Evolutionary conservation across 2,888 invertebrate species (phyloP).

Genomic region (Tetragonula carbonaria): DNA sequence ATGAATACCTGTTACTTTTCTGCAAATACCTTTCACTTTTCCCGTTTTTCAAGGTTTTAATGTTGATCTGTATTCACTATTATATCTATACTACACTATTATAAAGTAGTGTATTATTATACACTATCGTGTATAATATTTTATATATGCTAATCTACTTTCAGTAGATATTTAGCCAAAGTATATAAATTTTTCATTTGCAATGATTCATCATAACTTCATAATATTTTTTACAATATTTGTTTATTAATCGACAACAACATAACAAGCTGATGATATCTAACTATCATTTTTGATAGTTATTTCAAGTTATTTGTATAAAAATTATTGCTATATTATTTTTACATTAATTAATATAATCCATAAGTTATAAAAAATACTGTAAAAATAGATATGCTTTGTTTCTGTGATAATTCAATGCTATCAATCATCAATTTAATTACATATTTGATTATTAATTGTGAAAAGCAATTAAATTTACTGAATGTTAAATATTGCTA

Average conservation of each 20-base stretch:
- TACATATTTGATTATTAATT: no score
- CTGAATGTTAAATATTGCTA: no score
- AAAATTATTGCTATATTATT: neutral
- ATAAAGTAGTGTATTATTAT: neutral
- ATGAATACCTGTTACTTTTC: neutral
- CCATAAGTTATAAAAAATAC: neutral
- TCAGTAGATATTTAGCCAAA: no score
- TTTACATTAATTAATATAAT: neutral
- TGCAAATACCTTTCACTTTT: conserved; percentile 35
- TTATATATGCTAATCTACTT: neutral
- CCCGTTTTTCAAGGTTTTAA: conserved; percentile 8
- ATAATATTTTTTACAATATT: neutral
- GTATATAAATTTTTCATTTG: conserved; percentile 74
- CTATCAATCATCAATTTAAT: no score
- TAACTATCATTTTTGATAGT: neutral
- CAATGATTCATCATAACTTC: conserved; percentile 67
- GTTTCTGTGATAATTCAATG: neutral
- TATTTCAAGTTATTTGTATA: neutral
- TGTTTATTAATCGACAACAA: neutral
- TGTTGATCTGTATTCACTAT: neutral
- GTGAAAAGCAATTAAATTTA: no score
- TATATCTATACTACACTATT: no score
- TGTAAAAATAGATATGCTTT: neutral
- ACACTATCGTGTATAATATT: neutral
- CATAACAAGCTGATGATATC: neutral